These are phyloP conservation scores for Oscheius onirici DNA, from an alignment of 2,888 invertebrate species.

Conservation along the genomic window DNA sequence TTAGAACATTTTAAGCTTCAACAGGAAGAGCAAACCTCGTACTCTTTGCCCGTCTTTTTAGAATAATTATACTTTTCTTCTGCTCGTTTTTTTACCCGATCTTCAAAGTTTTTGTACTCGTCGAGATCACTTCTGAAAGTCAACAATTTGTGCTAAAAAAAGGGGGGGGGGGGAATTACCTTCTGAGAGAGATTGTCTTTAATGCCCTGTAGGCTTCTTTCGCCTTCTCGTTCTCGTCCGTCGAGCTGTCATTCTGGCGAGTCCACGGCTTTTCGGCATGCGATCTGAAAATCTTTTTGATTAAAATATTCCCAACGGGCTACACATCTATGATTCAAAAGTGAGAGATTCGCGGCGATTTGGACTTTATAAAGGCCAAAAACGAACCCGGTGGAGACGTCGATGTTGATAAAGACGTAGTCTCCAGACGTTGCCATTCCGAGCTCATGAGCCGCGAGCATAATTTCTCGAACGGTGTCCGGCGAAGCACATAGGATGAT, in stretches of 20 bases:
- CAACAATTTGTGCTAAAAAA: neutral
- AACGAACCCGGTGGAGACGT: conserved; percentile 90
- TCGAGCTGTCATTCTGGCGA: conserved; percentile 81
- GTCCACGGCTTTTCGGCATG: conserved; percentile 83
- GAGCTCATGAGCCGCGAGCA: conserved; percentile 90
- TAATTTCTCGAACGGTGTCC: conserved; percentile 86
- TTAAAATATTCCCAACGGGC: neutral
- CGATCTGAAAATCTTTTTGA: conserved; percentile 53
- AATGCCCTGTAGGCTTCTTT: conserved; percentile 78
- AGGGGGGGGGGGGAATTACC: conserved; percentile 28
- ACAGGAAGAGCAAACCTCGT: conserved; percentile 59
- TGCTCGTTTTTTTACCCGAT: conserved; percentile 76
- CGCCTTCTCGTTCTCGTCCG: conserved; percentile 84
- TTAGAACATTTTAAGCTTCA: neutral
- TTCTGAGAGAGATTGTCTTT: conserved; percentile 85
- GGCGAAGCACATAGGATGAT: conserved; percentile 91
- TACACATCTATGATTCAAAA: neutral
- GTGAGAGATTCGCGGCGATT: no score
- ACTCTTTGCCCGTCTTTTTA: conserved; percentile 67
- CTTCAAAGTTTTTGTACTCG: conserved; percentile 83
- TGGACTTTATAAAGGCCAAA: no score
- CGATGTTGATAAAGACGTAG: conserved; percentile 97
- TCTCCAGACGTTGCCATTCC: conserved; percentile 95
- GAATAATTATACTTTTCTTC: conserved; percentile 69
- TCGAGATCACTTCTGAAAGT: conserved; percentile 75